Conservation (phyloP, 2,888 invertebrate genomes). For the Malthinus seriepunctatus region DNA sequence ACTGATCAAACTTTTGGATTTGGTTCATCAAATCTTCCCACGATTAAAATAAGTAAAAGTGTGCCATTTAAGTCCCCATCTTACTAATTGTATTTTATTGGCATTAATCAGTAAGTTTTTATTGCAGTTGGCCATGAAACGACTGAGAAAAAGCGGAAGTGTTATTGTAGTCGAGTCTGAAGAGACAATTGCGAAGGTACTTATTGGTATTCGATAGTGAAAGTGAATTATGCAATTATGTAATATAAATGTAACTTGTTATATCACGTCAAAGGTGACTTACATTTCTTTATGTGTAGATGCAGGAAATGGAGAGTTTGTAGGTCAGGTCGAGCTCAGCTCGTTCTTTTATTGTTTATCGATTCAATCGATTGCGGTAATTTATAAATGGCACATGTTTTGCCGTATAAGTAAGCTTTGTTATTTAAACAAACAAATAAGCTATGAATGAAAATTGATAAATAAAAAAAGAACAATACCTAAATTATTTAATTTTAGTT, state of each 20-base stretch:
- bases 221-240: conserved; percentile 24
- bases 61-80: no score
- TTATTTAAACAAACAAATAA: not conserved
- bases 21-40: no score
- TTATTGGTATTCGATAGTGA: conserved; percentile 10
- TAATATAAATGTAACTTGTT: conserved; percentile 24
- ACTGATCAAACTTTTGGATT: no score
- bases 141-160: not conserved
- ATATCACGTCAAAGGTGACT: conserved; percentile 17
- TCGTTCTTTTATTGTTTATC: not conserved
- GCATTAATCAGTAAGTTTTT: no score
- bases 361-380: not conserved
- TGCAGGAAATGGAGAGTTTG: conserved; percentile 15
- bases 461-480: not conserved
- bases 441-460: not conserved
- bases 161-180: no score
- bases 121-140: not conserved
- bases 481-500: not conserved
- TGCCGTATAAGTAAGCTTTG: not conserved
- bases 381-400: not conserved
- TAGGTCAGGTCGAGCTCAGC: conserved; percentile 18
- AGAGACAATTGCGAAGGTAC: not conserved
- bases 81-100: no score
- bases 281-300: conserved; percentile 15
- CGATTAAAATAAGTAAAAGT: no score